Evolutionary conservation across 2,797 vertebrate genomes (phyloP).

Genomic region (Mastacembelus armatus): DNA sequence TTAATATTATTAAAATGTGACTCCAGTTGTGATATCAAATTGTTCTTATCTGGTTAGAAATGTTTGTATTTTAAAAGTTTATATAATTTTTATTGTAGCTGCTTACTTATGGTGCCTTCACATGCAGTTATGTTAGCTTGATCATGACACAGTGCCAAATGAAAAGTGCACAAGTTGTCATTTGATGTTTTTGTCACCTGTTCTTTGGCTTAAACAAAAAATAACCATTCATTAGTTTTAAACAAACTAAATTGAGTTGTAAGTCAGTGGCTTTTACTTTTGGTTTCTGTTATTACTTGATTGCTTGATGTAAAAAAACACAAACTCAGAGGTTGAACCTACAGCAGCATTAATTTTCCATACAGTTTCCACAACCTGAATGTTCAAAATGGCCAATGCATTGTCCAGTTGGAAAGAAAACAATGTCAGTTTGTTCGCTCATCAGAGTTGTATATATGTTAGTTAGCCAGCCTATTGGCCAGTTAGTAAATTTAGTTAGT

Average conservation of each 20-base stretch:
- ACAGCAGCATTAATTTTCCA: background rate
- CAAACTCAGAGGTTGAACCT: slow-evolving; percentile 47
- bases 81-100: background rate
- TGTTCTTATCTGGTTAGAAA: too few relatives aligned
- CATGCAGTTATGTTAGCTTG: background rate
- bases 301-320: too few relatives aligned
- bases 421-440: background rate
- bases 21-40: background rate
- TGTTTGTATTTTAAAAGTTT: too few relatives aligned
- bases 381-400: slow-evolving; percentile 51
- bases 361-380: slow-evolving; percentile 2
- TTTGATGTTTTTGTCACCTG: too few relatives aligned
- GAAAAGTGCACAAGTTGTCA: background rate
- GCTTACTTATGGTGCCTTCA: slow-evolving; percentile 21
- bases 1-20: background rate
- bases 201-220: too few relatives aligned
- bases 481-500: slow-evolving; percentile 36
- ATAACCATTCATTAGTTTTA: background rate
- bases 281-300: background rate
- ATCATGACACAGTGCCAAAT: slow-evolving; percentile 23
- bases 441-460: slow-evolving; percentile 30
- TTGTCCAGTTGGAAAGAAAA: background rate
- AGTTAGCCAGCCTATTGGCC: slow-evolving; percentile 26
- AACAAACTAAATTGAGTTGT: background rate
- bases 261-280: background rate